These are phyloP conservation scores for Lipophrys pholis DNA, from an alignment of 2,113 vertebrate genomes.

Conservation along the genomic window DNA sequence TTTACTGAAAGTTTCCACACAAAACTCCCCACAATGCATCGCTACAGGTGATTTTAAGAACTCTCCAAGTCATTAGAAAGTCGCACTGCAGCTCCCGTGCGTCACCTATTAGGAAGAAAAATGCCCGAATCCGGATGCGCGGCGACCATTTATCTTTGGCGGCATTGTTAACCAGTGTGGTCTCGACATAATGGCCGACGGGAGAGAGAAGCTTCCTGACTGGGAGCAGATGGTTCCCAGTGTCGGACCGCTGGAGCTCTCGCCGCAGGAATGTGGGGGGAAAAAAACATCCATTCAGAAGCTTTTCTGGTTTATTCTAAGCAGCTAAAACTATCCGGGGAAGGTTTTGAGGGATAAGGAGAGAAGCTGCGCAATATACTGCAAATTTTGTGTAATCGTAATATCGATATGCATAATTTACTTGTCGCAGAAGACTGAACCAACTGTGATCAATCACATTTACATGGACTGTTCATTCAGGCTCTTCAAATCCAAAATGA, in stretches of 20 bases:
- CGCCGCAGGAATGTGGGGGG: background rate
- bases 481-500: too few relatives aligned
- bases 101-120: background rate
- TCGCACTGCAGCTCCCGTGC: background rate
- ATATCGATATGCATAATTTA: too few relatives aligned
- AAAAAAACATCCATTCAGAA: background rate
- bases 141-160: background rate
- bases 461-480: too few relatives aligned
- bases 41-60: background rate
- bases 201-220: background rate
- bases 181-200: background rate
- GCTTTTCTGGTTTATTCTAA: background rate
- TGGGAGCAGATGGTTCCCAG: background rate
- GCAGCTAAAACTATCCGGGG: background rate
- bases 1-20: background rate
- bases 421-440: too few relatives aligned
- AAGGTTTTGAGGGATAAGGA: background rate
- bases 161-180: background rate
- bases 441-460: too few relatives aligned
- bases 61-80: background rate
- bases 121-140: background rate
- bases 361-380: too few relatives aligned
- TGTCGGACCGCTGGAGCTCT: background rate
- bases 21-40: background rate
- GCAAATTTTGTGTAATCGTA: too few relatives aligned